Percentiles rank a stretch among this genome's conserved stretches.
Evolutionary conservation across 1,140 invertebrate species (phyloP).

Genomic region (Nasonia giraulti): DNA sequence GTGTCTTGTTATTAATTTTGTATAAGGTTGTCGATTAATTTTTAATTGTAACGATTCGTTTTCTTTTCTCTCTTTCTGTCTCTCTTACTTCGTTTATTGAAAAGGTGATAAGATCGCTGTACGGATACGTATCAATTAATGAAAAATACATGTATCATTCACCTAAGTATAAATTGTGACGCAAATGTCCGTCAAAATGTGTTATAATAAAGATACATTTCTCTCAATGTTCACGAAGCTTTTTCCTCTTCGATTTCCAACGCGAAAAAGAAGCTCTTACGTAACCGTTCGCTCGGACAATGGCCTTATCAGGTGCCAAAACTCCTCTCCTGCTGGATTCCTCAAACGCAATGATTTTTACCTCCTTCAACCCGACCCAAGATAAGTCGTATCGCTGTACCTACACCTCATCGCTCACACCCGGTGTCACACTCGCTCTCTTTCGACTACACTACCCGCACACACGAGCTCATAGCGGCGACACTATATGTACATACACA

Average conservation of each 20-base stretch:
- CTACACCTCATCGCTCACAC: neutral
- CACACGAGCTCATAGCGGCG: neutral
- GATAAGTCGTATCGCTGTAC: neutral
- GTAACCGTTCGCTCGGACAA: too few relatives aligned
- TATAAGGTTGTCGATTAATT: constrained; percentile 1
- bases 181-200: constrained; percentile 30
- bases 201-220: constrained; percentile 36
- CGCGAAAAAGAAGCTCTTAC: neutral
- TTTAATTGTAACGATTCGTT: neutral
- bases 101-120: constrained; percentile 15
- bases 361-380: neutral
- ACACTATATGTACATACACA: neutral
- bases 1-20: constrained; percentile 24
- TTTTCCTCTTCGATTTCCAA: neutral
- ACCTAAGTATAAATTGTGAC: constrained; percentile 3
- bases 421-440: neutral
- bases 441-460: neutral
- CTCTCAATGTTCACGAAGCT: neutral
- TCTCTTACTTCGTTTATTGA: neutral
- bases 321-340: too few relatives aligned
- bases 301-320: too few relatives aligned
- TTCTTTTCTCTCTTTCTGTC: neutral
- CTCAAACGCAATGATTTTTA: neutral
- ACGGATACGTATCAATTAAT: neutral
- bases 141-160: constrained; percentile 11